These are phyloP conservation scores for Pelobates fuscus DNA, from an alignment of 2,113 vertebrate genomes.

Conservation along the genomic window DNA sequence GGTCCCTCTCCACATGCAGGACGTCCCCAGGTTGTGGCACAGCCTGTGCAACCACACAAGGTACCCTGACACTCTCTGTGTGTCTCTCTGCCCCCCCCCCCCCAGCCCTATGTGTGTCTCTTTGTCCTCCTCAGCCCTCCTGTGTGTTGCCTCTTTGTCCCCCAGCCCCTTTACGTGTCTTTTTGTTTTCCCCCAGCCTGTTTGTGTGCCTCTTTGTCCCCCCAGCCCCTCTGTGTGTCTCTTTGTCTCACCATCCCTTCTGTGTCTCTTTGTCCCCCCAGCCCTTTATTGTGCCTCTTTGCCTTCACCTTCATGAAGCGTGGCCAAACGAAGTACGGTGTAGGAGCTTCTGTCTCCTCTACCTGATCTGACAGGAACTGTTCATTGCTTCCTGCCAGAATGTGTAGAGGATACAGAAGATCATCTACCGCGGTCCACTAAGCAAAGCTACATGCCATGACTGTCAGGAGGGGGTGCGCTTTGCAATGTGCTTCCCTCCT, in stretches of 20 bases:
- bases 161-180: too few species aligned
- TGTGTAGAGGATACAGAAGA: too few species aligned
- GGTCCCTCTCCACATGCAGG: too few species aligned
- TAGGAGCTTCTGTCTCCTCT: neutral
- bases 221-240: neutral
- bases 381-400: constrained; percentile 42
- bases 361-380: neutral
- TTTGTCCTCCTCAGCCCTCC: too few species aligned
- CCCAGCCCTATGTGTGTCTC: too few species aligned
- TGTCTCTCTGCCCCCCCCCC: neutral
- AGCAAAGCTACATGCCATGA: too few species aligned
- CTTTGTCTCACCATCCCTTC: neutral
- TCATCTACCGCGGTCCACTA: too few species aligned
- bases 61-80: too few species aligned
- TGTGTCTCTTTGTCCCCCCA: neutral
- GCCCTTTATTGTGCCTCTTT: neutral
- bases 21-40: too few species aligned
- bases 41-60: too few species aligned
- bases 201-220: neutral
- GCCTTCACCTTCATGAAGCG: neutral
- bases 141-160: neutral
- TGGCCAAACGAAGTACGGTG: too few species aligned
- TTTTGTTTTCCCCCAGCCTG: neutral
- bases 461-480: too few species aligned
- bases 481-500: neutral